A percentile compares a stretch with the other conserved stretches of the same genome.
phyloP scores from a whole-genome alignment of 2,888 invertebrate species.

The Clitarchus hookeri region DNA sequence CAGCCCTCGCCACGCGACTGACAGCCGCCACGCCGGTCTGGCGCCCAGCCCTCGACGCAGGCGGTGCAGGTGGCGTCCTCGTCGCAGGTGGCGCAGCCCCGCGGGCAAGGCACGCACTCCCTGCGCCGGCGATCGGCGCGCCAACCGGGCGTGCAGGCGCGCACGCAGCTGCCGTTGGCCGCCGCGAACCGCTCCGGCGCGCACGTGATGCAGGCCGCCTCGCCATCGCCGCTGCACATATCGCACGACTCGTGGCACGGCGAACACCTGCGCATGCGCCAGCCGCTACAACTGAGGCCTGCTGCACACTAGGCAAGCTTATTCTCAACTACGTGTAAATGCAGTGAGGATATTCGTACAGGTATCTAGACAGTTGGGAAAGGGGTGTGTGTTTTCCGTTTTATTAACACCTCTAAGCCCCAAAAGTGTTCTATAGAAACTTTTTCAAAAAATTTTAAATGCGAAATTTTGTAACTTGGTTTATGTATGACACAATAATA shows the following conservation, averaged over 20 bases:
- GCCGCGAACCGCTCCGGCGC: constrained; percentile 76
- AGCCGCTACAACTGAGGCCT: not conserved
- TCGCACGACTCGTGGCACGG: constrained; percentile 80
- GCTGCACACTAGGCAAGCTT: not conserved
- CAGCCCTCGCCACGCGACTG: constrained; percentile 70
- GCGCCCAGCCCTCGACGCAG: constrained; percentile 74
- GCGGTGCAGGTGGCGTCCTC: constrained; percentile 72
- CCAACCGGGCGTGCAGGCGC: constrained; percentile 71
- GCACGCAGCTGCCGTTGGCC: constrained; percentile 71
- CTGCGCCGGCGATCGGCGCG: constrained; percentile 77
- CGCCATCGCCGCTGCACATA: constrained; percentile 77
- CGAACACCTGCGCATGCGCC: constrained; percentile 63
- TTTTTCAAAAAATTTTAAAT: no score
- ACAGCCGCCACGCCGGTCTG: constrained; percentile 77
- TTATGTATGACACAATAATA: no score
- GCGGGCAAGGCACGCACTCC: constrained; percentile 79
- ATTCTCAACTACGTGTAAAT: no score
- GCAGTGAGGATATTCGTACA: no score
- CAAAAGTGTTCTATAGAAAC: no score
- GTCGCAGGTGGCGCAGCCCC: constrained; percentile 76
- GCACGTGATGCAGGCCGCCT: constrained; percentile 81
- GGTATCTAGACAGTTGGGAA: no score
- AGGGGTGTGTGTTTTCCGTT: no score
- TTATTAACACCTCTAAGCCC: no score
- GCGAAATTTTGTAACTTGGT: no score